These are phyloP conservation scores for Rhinogobius similis DNA, from an alignment of 2,113 vertebrate species.

Conservation along the genomic window DNA sequence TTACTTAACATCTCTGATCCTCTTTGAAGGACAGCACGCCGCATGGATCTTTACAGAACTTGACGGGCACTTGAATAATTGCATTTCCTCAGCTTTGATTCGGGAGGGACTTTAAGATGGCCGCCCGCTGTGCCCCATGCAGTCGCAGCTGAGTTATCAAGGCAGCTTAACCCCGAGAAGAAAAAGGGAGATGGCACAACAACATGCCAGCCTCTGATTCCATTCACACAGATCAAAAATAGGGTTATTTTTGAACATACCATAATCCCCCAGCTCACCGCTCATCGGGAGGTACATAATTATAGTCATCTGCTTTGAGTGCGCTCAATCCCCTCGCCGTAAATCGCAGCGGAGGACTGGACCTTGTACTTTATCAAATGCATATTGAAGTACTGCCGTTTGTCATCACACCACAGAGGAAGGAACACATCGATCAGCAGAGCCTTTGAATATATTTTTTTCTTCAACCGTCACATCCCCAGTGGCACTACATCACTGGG, in stretches of 20 bases:
- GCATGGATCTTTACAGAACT: constrained; percentile 37
- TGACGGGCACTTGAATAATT: constrained; percentile 60
- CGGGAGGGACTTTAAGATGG: constrained; percentile 50
- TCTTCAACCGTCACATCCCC: constrained; percentile 29
- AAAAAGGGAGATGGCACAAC: constrained; percentile 27
- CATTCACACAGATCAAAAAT: constrained; percentile 22
- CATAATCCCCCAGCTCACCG: constrained; percentile 63
- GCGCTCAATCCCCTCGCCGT: constrained; percentile 59
- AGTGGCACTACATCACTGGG: neutral
- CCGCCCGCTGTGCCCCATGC: constrained; percentile 45
- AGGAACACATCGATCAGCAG: neutral
- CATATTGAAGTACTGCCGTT: constrained; percentile 12
- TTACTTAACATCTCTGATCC: constrained; percentile 33
- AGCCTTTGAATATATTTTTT: constrained; percentile 3
- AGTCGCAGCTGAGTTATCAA: constrained; percentile 50
- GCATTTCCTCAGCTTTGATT: constrained; percentile 55
- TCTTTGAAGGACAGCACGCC: constrained; percentile 23
- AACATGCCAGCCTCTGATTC: constrained; percentile 52
- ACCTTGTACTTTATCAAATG: constrained; percentile 33
- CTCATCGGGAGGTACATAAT: constrained; percentile 64
- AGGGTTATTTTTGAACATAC: constrained; percentile 69
- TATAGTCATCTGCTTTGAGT: constrained; percentile 68
- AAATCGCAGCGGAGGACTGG: constrained; percentile 31
- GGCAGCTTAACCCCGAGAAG: constrained; percentile 58
- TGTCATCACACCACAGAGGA: neutral